Conservation (phyloP, 2,888 invertebrate genomes). For the Aporophyla nigra region DNA sequence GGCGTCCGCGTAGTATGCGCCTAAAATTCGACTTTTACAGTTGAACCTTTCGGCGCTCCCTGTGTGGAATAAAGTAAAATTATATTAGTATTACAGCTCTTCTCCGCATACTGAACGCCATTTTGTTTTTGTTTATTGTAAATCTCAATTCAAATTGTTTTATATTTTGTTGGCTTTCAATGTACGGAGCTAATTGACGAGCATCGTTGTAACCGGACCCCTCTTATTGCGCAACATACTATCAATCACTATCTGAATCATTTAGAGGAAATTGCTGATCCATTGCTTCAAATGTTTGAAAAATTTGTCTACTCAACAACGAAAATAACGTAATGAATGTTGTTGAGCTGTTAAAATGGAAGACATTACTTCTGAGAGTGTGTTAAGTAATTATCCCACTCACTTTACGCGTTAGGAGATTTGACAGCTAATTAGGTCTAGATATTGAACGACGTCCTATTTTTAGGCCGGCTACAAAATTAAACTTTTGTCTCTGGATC, state of each 20-base stretch:
- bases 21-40: slow-evolving; percentile 96
- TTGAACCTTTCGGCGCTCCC: slow-evolving; percentile 92
- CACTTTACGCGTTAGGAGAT: not conserved
- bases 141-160: not conserved
- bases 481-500: not conserved
- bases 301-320: no score
- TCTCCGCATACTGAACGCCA: not conserved
- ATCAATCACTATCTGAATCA: no score
- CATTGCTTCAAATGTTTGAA: no score
- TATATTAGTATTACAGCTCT: not conserved
- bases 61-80: slow-evolving; percentile 61
- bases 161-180: not conserved
- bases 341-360: no score
- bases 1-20: slow-evolving; percentile 96
- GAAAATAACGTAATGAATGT: no score
- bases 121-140: not conserved
- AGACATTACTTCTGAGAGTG: no score
- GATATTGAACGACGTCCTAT: not conserved
- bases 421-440: not conserved
- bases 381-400: no score
- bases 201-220: not conserved
- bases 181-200: not conserved
- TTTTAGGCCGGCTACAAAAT: not conserved
- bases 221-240: no score
- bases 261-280: no score